A percentile compares a stretch with the other conserved stretches of the same genome.
These are phyloP conservation scores for Plutomurus gul DNA, from an alignment of 1,140 invertebrate species.

Conservation along the genomic window DNA sequence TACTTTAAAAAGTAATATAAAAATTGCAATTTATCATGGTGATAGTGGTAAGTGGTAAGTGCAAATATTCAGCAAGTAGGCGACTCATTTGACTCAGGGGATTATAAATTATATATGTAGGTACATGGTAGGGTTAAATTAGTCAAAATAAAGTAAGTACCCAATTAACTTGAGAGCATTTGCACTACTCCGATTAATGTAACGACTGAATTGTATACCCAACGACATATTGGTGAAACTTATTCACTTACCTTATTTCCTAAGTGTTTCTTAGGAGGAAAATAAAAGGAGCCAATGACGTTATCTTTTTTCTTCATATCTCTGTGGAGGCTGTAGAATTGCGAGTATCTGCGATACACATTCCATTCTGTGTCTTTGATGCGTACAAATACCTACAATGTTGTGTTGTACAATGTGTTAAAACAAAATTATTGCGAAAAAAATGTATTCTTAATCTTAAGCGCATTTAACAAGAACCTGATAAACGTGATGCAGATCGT, in stretches of 20 bases:
- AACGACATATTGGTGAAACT: not conserved
- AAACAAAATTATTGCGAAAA: not conserved
- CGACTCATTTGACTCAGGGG: too few relatives aligned
- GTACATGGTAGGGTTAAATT: too few relatives aligned
- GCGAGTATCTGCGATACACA: slow-evolving; percentile 86
- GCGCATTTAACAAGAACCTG: slow-evolving; percentile 70
- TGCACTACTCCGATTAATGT: too few relatives aligned
- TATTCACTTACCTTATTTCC: slow-evolving; percentile 75
- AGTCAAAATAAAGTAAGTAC: too few relatives aligned
- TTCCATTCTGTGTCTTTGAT: slow-evolving; percentile 91
- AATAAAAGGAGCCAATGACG: slow-evolving; percentile 77
- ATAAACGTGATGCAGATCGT: slow-evolving; percentile 82
- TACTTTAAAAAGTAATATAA: slow-evolving; percentile 37
- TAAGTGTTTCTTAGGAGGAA: slow-evolving; percentile 91
- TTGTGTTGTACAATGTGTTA: too few relatives aligned
- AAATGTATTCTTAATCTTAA: too few relatives aligned
- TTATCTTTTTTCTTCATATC: slow-evolving; percentile 81
- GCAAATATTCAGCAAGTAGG: too few relatives aligned
- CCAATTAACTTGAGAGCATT: too few relatives aligned
- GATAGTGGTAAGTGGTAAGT: not conserved
- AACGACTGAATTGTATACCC: too few relatives aligned
- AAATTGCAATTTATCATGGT: too few relatives aligned
- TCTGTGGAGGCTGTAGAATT: slow-evolving; percentile 81
- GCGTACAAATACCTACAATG: slow-evolving; percentile 73
- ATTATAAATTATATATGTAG: too few relatives aligned